These are phyloP conservation scores for Oreochromis niloticus DNA, from an alignment of 2,113 vertebrate species.

Conservation along the genomic window DNA sequence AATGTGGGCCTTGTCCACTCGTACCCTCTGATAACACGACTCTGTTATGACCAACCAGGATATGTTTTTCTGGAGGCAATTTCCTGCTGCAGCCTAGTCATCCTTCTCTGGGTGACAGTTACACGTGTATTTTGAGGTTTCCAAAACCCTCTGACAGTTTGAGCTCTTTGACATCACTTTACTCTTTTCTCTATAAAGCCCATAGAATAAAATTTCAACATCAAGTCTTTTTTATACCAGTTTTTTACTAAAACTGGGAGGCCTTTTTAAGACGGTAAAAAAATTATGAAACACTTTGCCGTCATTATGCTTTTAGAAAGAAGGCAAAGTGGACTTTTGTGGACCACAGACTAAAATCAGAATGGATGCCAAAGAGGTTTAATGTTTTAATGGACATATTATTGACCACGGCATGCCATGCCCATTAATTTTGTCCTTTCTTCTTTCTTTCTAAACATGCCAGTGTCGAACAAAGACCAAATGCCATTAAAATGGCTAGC, in stretches of 20 bases:
- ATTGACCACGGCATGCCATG: neutral
- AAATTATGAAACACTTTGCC: neutral
- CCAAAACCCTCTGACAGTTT: neutral
- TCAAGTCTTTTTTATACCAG: neutral
- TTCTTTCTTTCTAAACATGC: neutral
- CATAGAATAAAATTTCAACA: neutral
- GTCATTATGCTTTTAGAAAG: neutral
- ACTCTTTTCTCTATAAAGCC: neutral
- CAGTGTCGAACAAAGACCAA: neutral
- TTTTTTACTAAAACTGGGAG: neutral
- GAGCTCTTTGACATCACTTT: neutral
- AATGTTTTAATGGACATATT: neutral
- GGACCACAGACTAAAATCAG: neutral
- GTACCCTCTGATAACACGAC: constrained; percentile 15
- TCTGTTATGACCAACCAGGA: constrained; percentile 4
- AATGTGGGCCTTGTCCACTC: constrained; percentile 17
- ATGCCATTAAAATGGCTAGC: neutral
- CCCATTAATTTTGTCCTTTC: neutral
- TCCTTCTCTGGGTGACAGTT: neutral
- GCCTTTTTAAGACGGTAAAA: neutral
- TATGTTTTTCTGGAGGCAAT: constrained; percentile 29
- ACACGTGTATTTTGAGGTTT: neutral
- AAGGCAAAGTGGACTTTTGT: neutral
- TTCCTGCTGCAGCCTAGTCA: constrained; percentile 6
- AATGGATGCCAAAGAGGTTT: neutral